Conservation (phyloP, 2,113 vertebrate species). For the Tinamus guttatus region DNA sequence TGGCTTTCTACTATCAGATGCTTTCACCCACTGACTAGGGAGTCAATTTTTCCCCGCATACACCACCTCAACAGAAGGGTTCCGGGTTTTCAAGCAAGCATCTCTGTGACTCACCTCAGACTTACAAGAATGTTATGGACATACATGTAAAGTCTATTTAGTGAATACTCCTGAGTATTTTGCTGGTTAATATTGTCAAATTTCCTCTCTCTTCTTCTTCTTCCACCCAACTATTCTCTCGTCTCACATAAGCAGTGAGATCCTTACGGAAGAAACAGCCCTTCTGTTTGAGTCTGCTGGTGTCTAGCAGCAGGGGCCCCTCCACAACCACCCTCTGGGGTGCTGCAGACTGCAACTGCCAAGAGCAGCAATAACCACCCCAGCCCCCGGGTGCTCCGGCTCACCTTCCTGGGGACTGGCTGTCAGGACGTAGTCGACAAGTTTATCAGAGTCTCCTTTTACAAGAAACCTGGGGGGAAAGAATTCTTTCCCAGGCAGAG, state of each 20-base stretch:
- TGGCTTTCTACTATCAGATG: not conserved
- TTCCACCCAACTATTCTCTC: not conserved
- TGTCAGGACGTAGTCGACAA: not conserved
- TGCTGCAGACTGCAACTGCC: not conserved
- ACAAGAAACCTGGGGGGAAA: not conserved
- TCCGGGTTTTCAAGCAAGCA: not conserved
- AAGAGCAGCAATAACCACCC: not conserved
- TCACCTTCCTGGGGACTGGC: not conserved
- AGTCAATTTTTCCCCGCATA: not conserved
- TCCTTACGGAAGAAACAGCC: not conserved
- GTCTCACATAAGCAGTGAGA: not conserved
- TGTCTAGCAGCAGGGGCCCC: not conserved
- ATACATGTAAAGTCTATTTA: not conserved
- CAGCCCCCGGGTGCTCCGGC: not conserved
- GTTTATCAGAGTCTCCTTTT: not conserved
- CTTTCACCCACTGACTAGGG: not conserved
- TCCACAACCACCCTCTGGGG: not conserved
- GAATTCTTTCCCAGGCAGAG: not conserved
- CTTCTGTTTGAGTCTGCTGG: not conserved
- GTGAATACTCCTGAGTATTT: constrained; percentile 2
- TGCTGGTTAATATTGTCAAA: constrained; percentile 19
- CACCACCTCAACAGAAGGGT: not conserved
- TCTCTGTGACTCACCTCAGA: not conserved
- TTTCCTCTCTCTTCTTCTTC: not conserved
- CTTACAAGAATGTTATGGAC: not conserved